Evolutionary conservation across 2,888 invertebrate species (phyloP).

Genomic region (Sarcophaga carnaria): DNA sequence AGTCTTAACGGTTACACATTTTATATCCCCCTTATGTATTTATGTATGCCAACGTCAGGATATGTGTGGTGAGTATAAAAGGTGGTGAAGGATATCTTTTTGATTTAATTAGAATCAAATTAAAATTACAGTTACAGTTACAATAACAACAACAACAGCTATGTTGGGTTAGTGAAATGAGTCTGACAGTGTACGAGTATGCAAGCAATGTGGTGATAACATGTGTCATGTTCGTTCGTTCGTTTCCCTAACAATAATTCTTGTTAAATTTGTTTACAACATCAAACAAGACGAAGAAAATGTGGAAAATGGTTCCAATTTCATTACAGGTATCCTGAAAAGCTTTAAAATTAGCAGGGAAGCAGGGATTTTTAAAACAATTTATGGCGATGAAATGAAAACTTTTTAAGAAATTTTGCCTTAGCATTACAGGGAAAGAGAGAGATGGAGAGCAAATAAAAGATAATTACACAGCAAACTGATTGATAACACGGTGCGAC

Average conservation of each 20-base stretch:
- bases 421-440: too few relatives aligned
- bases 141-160: neutral
- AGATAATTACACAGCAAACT: too few relatives aligned
- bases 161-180: neutral
- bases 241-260: neutral
- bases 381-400: too few relatives aligned
- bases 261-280: neutral
- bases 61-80: neutral
- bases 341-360: too few relatives aligned
- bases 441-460: too few relatives aligned
- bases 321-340: neutral
- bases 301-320: neutral
- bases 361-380: too few relatives aligned
- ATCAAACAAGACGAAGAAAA: too few relatives aligned
- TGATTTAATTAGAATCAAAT: conserved; percentile 63
- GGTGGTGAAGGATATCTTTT: conserved; percentile 54
- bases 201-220: neutral
- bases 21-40: conserved; percentile 23
- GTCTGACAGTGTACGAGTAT: neutral
- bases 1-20: conserved; percentile 44
- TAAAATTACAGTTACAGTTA: conserved; percentile 39
- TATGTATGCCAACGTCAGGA: neutral
- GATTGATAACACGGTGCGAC: too few relatives aligned
- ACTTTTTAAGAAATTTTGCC: too few relatives aligned
- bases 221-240: conserved; percentile 11